Base-by-base conservation (phyloP, 2,113 vertebrate species). In the Canis aureus region DNA sequence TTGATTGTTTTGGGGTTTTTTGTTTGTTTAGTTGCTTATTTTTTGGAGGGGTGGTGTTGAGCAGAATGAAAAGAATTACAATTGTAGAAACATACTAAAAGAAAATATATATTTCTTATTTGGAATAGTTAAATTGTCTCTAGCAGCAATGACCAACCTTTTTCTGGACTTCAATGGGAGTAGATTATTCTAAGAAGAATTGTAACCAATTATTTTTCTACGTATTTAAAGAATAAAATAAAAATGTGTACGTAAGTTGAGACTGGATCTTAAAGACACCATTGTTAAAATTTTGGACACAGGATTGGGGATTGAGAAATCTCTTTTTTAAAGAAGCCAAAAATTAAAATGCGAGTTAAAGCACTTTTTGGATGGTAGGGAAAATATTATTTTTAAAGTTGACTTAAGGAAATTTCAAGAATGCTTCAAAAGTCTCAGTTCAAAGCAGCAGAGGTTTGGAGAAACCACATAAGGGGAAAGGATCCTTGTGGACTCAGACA, bases 121-220 rank as follows among this genome's bases (percentile, higher is more conserved):
- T 92, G 35, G 3, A 57, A 10, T 43, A 51, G 1, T 55, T 95
- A 12, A 84, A 67, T 49, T 55, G 59, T 85, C 32, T 74, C 53
- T 95, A 16, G 23, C 13, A 20, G 8, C 29, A 83, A 25, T 43
- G 13, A 62, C 17, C 53, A 89, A 5, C 1, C 83, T 94, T 17
- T 81, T 88, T 78, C 29, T 87, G 57, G 82, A 64, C 71, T 67
- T 94, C 51, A 71, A 27, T 32, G 27, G 90, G 1, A 67, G 2
- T 51, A 55, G 10, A 67, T 90, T 92, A 91, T 83, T 74, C 23
- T 96, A 86, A 82, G 49, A 78, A 89, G n/a, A 10, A 79, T 79
- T n/a, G 3, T 11, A 64, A 53, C 32, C 43, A 67, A 38, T 35
- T 49, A 1, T n/a, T 83, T 93, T 86, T 82, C 10, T 86, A 0